Base-by-base conservation (phyloP, 2,797 vertebrate species). In the Bryconaethiops microstoma region DNA sequence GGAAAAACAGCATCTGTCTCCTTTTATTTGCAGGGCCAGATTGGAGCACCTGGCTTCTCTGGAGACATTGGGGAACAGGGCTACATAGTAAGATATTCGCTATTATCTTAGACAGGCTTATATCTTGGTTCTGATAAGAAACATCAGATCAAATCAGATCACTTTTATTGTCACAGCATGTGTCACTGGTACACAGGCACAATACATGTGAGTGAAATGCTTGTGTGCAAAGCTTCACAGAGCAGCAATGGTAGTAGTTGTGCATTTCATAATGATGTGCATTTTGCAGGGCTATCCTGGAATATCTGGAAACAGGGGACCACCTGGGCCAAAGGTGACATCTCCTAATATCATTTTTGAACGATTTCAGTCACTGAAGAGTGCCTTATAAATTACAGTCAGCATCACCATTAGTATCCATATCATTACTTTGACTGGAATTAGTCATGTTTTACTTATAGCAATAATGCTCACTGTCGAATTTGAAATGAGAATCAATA, bases 31-130 rank as follows among this genome's bases (percentile, higher is more conserved):
- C 87, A 95, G 95, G 94, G 94, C 82, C 92, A 93, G 84, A 88
- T 13, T 2, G 94, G 93, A 86, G 91, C 90, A 1, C 88, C 92
- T 0, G 91, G 93, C 70, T 94, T 92, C 83, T 76, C 83, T 2
- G 94, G 93, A 17, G 93, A 95, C 57, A 42, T 70, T 6, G 94
- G 94, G 5, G 91, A 95, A 25, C 85, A 81, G 83, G 95, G 94
- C 75, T 94, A 92, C 84, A 84, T 62, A 7, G 93, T 94, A 89
- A 92, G 84, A 78, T 16, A 48, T 39, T 64, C 4, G 39, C 7
- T 68, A 10, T 45, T 4, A 21, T 71, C 55, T 76, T 13, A 23
- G 63, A n/a, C 55, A 48, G 70, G 29, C 64, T n/a, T 70, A 29
- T 76, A 35, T 67, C 0, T 29, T 64, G 13, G 54, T 8, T 45